Evolutionary conservation across 1,140 invertebrate genomes (phyloP).

Genomic region (Tribolium madens): DNA sequence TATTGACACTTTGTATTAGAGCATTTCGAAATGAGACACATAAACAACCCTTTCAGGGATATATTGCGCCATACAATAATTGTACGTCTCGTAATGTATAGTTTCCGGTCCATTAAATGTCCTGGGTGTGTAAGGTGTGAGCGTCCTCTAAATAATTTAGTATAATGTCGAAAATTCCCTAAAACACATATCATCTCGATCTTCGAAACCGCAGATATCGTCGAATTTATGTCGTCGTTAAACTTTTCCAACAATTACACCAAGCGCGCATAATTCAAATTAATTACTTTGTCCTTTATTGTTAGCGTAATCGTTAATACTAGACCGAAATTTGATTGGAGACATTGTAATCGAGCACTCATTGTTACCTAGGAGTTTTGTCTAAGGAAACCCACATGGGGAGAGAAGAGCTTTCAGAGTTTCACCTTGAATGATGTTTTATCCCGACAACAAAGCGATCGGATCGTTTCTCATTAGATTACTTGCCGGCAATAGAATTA

Average conservation of each 20-base stretch:
- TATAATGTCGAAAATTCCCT: slow-evolving; percentile 34
- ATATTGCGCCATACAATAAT: slow-evolving; percentile 35
- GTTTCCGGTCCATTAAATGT: slow-evolving; percentile 41
- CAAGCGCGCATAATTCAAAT: slow-evolving; percentile 23
- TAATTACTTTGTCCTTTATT: slow-evolving; percentile 38
- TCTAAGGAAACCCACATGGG: slow-evolving; percentile 1
- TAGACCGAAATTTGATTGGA: slow-evolving; percentile 27
- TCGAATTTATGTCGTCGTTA: slow-evolving; percentile 28
- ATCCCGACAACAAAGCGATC: slow-evolving; percentile 22
- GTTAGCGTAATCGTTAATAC: slow-evolving; percentile 23
- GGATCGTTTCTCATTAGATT: slow-evolving; percentile 30
- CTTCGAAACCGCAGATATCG: slow-evolving; percentile 1
- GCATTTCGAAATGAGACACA: slow-evolving; percentile 31
- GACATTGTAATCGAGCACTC: slow-evolving; percentile 32
- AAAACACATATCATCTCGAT: slow-evolving; percentile 32
- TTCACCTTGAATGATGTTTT: slow-evolving; percentile 27
- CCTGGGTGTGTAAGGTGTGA: slow-evolving; percentile 2
- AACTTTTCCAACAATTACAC: slow-evolving; percentile 32
- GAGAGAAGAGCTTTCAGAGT: not conserved
- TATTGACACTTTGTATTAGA: not conserved
- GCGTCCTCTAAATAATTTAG: slow-evolving; percentile 13
- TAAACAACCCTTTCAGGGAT: slow-evolving; percentile 15
- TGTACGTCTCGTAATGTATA: slow-evolving; percentile 36
- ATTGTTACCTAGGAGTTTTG: slow-evolving; percentile 20
- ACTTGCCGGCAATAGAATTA: slow-evolving; percentile 11